Percentiles rank a stretch among this genome's conserved stretches.
These are phyloP conservation scores for Troides aeacus DNA, from an alignment of 2,888 invertebrate species.

Conservation along the genomic window DNA sequence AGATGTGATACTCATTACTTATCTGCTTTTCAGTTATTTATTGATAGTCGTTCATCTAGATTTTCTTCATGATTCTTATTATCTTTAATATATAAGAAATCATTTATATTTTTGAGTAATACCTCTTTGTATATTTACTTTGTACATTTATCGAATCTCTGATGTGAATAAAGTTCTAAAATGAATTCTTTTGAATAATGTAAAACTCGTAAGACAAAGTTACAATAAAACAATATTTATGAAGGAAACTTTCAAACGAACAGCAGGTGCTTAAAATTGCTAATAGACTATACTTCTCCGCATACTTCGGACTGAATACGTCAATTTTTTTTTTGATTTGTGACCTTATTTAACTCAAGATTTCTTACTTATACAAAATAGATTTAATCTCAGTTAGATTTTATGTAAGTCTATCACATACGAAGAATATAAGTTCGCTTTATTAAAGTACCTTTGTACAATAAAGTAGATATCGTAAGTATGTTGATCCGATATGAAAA, in stretches of 20 bases:
- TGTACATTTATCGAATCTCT: neutral
- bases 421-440: too few species aligned
- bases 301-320: slow-evolving; percentile 16
- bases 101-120: neutral
- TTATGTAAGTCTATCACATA: too few species aligned
- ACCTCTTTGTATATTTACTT: neutral
- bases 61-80: too few species aligned
- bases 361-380: neutral
- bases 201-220: slow-evolving; percentile 17
- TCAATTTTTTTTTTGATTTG: slow-evolving; percentile 9
- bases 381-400: too few species aligned
- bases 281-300: slow-evolving; percentile 25
- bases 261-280: slow-evolving; percentile 30
- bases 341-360: slow-evolving; percentile 3
- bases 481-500: too few species aligned
- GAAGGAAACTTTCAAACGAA: slow-evolving; percentile 23
- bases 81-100: neutral
- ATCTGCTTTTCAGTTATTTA: too few species aligned
- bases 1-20: too few species aligned
- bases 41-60: too few species aligned
- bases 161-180: slow-evolving; percentile 13
- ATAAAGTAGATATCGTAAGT: too few species aligned
- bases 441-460: slow-evolving; percentile 28
- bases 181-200: slow-evolving; percentile 21
- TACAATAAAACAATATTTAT: slow-evolving; percentile 30